Conservation (phyloP, 2,113 vertebrate species). For the Heterochromis multidens region DNA sequence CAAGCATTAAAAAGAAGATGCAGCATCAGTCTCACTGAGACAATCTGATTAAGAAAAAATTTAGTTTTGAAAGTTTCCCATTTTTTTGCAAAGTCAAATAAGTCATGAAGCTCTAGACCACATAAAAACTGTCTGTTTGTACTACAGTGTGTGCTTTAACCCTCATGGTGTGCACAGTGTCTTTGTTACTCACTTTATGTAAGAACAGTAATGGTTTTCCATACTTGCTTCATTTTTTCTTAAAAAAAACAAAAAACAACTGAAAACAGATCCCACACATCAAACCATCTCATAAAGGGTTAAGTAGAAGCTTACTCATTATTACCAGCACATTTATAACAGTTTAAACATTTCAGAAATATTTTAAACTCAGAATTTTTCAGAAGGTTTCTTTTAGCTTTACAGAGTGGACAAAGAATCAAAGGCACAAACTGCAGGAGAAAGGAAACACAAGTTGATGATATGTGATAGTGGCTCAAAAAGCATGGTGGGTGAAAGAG, state of each 20-base stretch:
- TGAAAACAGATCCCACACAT: neutral
- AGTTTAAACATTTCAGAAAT: fast-evolving
- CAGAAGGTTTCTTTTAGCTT: neutral
- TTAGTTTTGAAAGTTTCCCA: neutral
- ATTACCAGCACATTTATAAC: neutral
- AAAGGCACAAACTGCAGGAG: neutral
- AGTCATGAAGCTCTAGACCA: neutral
- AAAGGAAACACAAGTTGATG: neutral
- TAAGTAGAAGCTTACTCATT: too few relatives aligned
- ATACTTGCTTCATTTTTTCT: too few relatives aligned
- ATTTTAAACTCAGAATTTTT: neutral
- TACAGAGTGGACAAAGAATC: neutral
- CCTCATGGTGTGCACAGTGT: neutral
- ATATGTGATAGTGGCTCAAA: neutral
- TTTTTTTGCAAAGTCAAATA: neutral
- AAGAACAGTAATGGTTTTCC: too few relatives aligned
- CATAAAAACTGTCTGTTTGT: neutral
- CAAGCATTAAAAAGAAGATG: neutral
- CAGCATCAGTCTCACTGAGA: neutral
- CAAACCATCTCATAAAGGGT: too few relatives aligned
- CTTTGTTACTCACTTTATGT: too few relatives aligned
- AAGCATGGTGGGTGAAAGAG: neutral
- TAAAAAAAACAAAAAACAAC: neutral
- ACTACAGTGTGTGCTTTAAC: fast-evolving
- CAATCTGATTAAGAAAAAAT: neutral